Percentiles rank a stretch among this genome's conserved stretches.
Conservation (phyloP, 2,113 vertebrate genomes). For the Tupaia tana region DNA sequence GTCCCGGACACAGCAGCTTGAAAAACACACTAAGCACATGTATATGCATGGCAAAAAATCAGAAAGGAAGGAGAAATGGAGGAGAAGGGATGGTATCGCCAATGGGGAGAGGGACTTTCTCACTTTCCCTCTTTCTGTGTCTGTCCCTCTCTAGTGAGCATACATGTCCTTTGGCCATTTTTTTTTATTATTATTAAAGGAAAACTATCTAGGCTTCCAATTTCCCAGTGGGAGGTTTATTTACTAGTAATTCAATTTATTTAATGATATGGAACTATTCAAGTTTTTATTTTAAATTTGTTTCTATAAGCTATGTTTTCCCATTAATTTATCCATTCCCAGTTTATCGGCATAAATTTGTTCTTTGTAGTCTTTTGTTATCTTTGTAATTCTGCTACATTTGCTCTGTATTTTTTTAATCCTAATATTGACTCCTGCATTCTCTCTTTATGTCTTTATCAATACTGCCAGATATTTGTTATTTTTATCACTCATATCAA, state of each 20-base stretch:
- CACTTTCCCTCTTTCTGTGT: too few relatives aligned
- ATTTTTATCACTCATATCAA: slow-evolving; percentile 11
- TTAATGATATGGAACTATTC: not conserved
- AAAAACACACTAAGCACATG: too few relatives aligned
- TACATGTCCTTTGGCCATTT: too few relatives aligned
- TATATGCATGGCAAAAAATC: too few relatives aligned
- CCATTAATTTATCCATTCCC: not conserved
- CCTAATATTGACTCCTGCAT: not conserved
- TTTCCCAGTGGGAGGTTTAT: slow-evolving; percentile 7
- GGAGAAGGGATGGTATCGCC: too few relatives aligned
- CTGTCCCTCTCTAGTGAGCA: too few relatives aligned
- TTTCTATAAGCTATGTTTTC: not conserved
- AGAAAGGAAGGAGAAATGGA: too few relatives aligned
- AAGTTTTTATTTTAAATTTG: slow-evolving; percentile 4
- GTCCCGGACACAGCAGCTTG: too few relatives aligned
- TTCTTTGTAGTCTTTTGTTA: not conserved
- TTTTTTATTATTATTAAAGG: too few relatives aligned
- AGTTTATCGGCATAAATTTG: not conserved
- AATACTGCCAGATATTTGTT: not conserved
- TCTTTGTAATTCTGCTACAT: not conserved
- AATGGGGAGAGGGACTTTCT: too few relatives aligned
- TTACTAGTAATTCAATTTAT: not conserved
- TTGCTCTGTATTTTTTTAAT: not conserved
- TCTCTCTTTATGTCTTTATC: not conserved
- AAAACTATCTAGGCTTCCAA: not conserved